Base-by-base conservation (phyloP, 1,140 invertebrate species). In the Hycleus cichorii region DNA sequence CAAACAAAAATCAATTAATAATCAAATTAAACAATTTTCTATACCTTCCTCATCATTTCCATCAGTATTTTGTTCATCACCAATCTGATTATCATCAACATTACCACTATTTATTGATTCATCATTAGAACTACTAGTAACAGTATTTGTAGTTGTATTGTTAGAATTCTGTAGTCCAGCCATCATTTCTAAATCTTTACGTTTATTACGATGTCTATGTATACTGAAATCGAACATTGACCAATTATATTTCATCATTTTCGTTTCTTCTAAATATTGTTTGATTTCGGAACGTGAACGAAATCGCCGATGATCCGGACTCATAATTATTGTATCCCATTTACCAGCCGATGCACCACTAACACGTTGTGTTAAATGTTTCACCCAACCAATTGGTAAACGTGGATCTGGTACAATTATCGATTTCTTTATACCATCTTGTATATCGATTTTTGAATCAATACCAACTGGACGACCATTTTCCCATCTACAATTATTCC, bases 281-380 rank as follows among this genome's bases (percentile, higher is more conserved):
- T 79, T 76, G 32, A 86, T 75, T 64, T 86, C 84, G 0, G 76
- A 75, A 61, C 81, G 81, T 0, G 79, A 80, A 45, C 84, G 78
- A 62, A 85, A 83, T 26, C 80, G 74, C 38, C 78, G 76, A 38
- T 82, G 80, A 27, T 79, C 79, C 0, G 83, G 82, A 51, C 83
- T 85, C 2, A 89, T 74, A 58, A 90, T 78, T 57, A 89, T 81
- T 6, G 89, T 86, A 71, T 90, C 87, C 88, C 88, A 91, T 71
- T 90, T 90, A 4, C 87, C 87, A 9, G 85, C 83, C 3, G 85
- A 85, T 59, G 80, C 77, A 2, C 84, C 85, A 49, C 80, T 72
- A 54, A 80, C 82, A 43, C 86, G 75, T 64, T 85, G 82, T 2
- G 84, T 83, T 69, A 89, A 83, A 68, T 88, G 85, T 71, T 90